phyloP scores from a whole-genome alignment of 2,888 invertebrate species.

The Odiellus spinosus region DNA sequence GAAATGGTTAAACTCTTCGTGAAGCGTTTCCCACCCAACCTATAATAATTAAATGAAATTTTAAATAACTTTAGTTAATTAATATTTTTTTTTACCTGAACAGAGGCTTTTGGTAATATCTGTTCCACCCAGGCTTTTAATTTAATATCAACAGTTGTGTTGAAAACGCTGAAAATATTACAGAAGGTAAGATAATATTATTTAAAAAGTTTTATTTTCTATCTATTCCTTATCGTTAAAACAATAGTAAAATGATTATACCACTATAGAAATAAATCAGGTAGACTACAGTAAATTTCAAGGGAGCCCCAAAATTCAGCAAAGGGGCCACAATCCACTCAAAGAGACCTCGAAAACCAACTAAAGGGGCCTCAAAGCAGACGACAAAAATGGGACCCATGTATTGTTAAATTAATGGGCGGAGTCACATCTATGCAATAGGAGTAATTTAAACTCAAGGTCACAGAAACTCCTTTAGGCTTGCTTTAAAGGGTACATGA shows the following conservation, averaged over 20 bases:
- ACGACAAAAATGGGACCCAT: too few relatives aligned
- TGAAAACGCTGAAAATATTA: constrained; percentile 31
- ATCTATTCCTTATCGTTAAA: too few relatives aligned
- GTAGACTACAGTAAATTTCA: neutral
- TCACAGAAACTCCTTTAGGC: too few relatives aligned
- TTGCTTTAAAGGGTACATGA: too few relatives aligned
- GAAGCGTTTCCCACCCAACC: constrained; percentile 65
- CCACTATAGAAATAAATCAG: too few relatives aligned
- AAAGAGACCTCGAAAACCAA: too few relatives aligned
- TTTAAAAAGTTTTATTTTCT: neutral
- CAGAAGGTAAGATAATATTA: neutral
- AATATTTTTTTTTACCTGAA: constrained; percentile 39
- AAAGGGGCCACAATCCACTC: too few relatives aligned
- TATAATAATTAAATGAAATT: constrained; percentile 18
- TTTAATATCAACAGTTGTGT: constrained; percentile 65
- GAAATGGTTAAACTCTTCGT: constrained; percentile 52
- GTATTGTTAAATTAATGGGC: too few relatives aligned
- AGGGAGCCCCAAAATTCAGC: neutral
- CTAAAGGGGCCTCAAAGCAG: too few relatives aligned
- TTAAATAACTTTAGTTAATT: constrained; percentile 8
- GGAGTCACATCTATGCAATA: too few relatives aligned
- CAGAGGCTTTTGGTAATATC: constrained; percentile 65
- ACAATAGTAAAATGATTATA: too few relatives aligned
- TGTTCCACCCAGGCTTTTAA: constrained; percentile 91
- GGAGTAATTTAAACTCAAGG: too few relatives aligned